These are phyloP conservation scores for Eupithecia centaureata DNA, from an alignment of 2,888 invertebrate species.

Conservation along the genomic window DNA sequence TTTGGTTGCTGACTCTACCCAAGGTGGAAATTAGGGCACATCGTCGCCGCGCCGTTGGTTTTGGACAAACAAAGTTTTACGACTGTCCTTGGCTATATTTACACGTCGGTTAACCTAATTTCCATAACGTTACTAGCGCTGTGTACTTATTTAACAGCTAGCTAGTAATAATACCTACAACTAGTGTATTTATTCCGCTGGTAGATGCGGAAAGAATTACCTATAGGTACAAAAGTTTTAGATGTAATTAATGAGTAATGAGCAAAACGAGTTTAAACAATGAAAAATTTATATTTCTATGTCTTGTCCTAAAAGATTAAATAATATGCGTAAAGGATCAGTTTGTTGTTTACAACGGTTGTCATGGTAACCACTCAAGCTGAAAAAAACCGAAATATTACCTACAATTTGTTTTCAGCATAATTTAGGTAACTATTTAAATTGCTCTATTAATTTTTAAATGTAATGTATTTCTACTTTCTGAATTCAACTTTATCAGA, in stretches of 20 bases:
- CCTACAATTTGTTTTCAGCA: no score
- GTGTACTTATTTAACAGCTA: neutral
- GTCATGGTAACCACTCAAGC: neutral
- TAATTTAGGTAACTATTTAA: neutral
- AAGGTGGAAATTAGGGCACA: constrained; percentile 14
- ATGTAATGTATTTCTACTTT: no score
- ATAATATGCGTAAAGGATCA: no score
- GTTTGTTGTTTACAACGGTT: neutral
- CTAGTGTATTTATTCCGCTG: neutral
- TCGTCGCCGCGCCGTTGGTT: constrained; percentile 4
- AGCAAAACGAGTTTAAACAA: no score
- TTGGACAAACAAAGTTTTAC: constrained; percentile 14
- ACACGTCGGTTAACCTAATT: constrained; percentile 11
- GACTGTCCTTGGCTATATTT: constrained; percentile 14
- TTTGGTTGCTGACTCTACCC: neutral
- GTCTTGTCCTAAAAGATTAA: no score
- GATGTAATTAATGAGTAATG: no score
- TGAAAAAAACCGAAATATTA: no score
- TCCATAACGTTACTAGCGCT: neutral
- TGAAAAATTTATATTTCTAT: no score
- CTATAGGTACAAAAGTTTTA: no score
- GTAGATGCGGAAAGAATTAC: no score
- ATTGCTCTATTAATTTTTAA: no score
- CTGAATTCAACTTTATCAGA: neutral
- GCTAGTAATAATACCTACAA: neutral